Base-by-base conservation (phyloP, 2,888 invertebrate species). In the Dicranocentrus wangi region DNA sequence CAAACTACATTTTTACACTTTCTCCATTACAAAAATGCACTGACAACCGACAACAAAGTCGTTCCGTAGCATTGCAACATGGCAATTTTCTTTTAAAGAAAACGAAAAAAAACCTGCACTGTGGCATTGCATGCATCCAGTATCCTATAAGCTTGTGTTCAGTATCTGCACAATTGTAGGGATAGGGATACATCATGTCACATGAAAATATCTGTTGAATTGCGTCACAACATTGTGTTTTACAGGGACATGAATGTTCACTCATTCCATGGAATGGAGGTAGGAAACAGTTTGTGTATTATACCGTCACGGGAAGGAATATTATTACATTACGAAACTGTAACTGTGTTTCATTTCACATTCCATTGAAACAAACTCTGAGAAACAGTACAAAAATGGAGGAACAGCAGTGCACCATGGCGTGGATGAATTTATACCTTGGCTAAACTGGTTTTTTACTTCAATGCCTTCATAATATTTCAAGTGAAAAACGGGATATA, bases 201-300 rank as follows among this genome's bases (percentile, higher is more conserved):
- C 76, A 28, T 68, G 39, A 78, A 78, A 70, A 60, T 53, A 63
- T 70, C 58, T 63, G 69, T 78, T 63, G 70, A 70, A 78, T 78
- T 70, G 63, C 77, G 77, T 70, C 77, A 75, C 77, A 66, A 75
- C 75, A 75, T 75, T 66, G 55, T 66, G 66, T 66, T 75, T 75
- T 66, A 66, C 55, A 53, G 65, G 15, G 42, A 51, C 76, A 69
- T 47, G 47, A 47, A 47, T 42, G 65, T 39, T 55, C 28, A 55
- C 19, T 53, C 47, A 25, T 42, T 53, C 32, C 32, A 32, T 32
- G 10, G 5, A 32, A 32, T 3, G 10, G 32, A 32, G 10, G 32
- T 7, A 32, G 10, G 10, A 32, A 32, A 10, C 5, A 32, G 32
- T n/a, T n/a, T n/a, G n/a, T n/a, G n/a, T n/a, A n/a, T 68, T 42